phyloP scores from a whole-genome alignment of 1,140 invertebrate species.

The Pachyrhynchus sulphureomaculatus region DNA sequence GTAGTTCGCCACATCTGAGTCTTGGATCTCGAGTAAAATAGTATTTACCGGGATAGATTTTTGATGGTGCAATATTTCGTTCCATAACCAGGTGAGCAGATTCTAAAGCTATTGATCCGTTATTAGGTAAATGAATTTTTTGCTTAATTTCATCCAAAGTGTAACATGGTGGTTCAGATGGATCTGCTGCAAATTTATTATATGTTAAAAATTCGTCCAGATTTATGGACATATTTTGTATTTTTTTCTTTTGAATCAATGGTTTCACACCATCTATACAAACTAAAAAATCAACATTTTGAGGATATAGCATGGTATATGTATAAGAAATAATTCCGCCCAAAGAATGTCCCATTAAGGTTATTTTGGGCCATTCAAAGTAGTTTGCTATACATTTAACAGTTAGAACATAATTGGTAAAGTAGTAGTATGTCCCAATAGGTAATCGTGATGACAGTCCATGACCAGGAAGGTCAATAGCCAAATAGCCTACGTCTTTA shows the following conservation, averaged over 20 bases:
- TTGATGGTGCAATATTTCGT: conserved; percentile 57
- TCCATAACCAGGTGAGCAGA: conserved; percentile 54
- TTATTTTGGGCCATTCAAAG: conserved; percentile 70
- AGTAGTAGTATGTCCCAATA: conserved; percentile 61
- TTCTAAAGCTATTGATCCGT: conserved; percentile 34
- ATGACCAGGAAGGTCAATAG: conserved; percentile 72
- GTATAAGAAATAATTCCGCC: conserved; percentile 61
- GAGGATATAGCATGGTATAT: conserved; percentile 60
- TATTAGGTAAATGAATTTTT: conserved; percentile 21
- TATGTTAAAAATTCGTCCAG: conserved; percentile 54
- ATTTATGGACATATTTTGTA: conserved; percentile 43
- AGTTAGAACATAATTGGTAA: conserved; percentile 57
- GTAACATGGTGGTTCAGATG: conserved; percentile 60
- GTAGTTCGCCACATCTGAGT: conserved; percentile 27
- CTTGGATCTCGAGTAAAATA: conserved; percentile 56
- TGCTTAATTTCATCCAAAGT: conserved; percentile 57
- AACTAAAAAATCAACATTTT: conserved; percentile 61
- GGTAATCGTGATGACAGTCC: conserved; percentile 69
- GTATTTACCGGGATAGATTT: conserved; percentile 58
- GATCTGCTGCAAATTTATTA: conserved; percentile 49
- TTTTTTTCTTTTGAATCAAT: conserved; percentile 39
- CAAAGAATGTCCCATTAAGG: conserved; percentile 64
- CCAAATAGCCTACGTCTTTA: conserved; percentile 59
- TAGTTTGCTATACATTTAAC: conserved; percentile 61
- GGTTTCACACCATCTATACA: conserved; percentile 60